These are phyloP conservation scores for Anticlea derivata DNA, from an alignment of 2,888 invertebrate species.

Conservation along the genomic window DNA sequence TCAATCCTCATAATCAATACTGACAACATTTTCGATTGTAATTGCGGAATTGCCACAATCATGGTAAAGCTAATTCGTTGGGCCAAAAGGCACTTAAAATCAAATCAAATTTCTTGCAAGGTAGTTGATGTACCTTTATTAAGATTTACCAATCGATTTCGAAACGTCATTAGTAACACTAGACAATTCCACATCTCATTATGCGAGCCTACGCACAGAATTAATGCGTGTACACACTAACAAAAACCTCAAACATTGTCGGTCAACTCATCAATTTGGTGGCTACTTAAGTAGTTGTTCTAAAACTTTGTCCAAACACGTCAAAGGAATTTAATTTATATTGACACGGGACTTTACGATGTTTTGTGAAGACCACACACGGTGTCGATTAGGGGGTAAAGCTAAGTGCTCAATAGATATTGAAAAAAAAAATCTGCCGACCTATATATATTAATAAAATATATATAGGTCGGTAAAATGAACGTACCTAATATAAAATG, in stretches of 20 bases:
- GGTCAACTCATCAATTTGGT: conserved; percentile 47
- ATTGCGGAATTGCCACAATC: no score
- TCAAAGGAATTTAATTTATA: conserved; percentile 62
- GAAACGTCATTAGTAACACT: conserved; percentile 4
- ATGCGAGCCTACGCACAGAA: conserved; percentile 16
- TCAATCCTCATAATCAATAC: no score
- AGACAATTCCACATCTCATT: conserved; percentile 5
- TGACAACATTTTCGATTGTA: no score
- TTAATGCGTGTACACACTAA: conserved; percentile 39
- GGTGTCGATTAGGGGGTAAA: conserved; percentile 48
- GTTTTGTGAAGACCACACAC: conserved; percentile 62
- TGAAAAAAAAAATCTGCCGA: not conserved
- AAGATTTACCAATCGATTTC: conserved; percentile 5
- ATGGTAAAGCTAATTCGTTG: no score
- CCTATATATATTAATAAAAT: no score
- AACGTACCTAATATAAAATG: no score
- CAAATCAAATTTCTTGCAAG: no score
- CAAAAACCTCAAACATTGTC: conserved; percentile 44
- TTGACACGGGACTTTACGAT: conserved; percentile 55
- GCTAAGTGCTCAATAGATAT: conserved; percentile 19
- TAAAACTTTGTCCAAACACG: conserved; percentile 56
- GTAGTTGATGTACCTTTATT: no score
- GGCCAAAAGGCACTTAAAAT: no score
- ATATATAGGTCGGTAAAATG: no score
- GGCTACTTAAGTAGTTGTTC: conserved; percentile 64